Evolutionary conservation across 2,797 vertebrate species (phyloP), one percentile per base, ranked within the genome.

Genomic region (Etheostoma nigrum): DNA sequence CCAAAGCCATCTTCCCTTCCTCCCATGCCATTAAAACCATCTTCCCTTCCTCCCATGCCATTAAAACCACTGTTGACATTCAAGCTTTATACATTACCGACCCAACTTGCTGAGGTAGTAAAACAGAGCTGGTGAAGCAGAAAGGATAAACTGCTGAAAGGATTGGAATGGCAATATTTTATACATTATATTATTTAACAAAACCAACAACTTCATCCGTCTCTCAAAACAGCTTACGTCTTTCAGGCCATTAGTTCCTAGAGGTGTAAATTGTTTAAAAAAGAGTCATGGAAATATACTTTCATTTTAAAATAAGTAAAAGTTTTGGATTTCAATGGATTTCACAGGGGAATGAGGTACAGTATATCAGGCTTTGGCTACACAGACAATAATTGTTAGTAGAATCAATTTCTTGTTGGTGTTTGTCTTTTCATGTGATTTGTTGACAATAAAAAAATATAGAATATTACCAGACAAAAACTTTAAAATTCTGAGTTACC

Each of bases 1-100:
- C 89, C 89, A 91, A 91, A 92, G 89, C 90, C 89, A 87, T 92
- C 88, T 78, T 49, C 68, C 63, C 70, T 40, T 51, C 27, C 59
- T 65, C 18, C 44, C 11, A 15, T 48, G 36, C 60, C 2, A n/a
- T 76, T 67, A 59, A 78, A 76, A 40, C 36, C 57, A 63, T 92
- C 88, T 78, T 49, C 68, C 63, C 70, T 40, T 51, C 27, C 59
- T 65, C 18, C 44, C 11, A 15, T 48, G 36, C 60, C 2, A n/a
- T 76, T 67, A 59, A 78, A 76, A 40, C 36, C 57, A 63, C 66
- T 27, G 44, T 49, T 77, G 63, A 53, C 40, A 8, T 67, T 79
- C 5, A 55, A 45, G 33, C 25, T 57, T 62, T 76, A 78, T 18
- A 68, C 49, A 10, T 44, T 52, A 51, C 13, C 55, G 48, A 52